Evolutionary conservation across 2,888 invertebrate species (phyloP), one percentile per base, ranked within the genome.

Genomic region (Protophormia terraenovae): DNA sequence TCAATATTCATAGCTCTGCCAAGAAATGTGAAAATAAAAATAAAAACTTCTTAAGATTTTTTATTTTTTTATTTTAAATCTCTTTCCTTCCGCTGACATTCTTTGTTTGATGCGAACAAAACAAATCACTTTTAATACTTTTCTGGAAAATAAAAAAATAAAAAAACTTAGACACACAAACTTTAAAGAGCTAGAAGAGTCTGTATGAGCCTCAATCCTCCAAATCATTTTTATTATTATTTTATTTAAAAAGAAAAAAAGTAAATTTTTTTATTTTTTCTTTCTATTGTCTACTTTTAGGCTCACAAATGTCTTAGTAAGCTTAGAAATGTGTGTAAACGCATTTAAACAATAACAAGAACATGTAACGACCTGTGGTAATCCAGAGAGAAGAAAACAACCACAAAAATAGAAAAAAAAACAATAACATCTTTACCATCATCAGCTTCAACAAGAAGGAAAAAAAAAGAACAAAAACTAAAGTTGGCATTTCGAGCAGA

Each of bases 51-150:
- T 27, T 22, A 50, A 50, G 24, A 50, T 12, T 45, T 69, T 50
- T 58, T 27, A n/a, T 16, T 67, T 69, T 78, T 32, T 35, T 32
- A 62, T 76, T 35, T 83, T 29, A 53, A 73, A 62, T 53, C 35
- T 73, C 8, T 27, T 76, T 73, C 29, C 69, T 75, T 69, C 69
- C 58, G 55, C 16, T 75, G 41, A 76, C 75, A 55, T 66, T 62
- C 71, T 73, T 73, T 77, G 50, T 81, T 58, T 50, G 71, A 60
- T 67, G 71, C 19, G 29, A 83, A 69, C 73, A 77, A 85, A 84
- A 85, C 77, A 85, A 78, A 81, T 69, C 81, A 73, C 53, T 69
- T 81, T 85, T 69, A 75, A 81, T 73, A 69, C 69, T 73, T 73
- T 67, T 53, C 2, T 7, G 16, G n/a, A 47, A 41, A 29, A n/a